These are phyloP conservation scores for Dynastes grantii DNA, from an alignment of 2,888 invertebrate species.

Conservation along the genomic window DNA sequence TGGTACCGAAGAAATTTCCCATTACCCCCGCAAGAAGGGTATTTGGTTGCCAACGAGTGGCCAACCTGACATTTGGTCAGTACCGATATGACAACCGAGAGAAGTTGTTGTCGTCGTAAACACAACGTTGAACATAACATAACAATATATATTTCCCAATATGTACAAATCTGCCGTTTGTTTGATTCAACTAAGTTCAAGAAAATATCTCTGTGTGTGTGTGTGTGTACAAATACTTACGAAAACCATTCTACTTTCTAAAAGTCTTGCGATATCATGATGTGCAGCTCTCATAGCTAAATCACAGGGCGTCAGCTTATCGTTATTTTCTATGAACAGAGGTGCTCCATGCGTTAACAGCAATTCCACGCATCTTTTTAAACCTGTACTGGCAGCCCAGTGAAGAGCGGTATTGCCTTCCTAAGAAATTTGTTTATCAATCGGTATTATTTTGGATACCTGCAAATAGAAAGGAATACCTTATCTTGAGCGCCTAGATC, in stretches of 20 bases:
- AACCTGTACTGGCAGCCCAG: conserved; percentile 76
- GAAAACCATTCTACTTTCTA: conserved; percentile 81
- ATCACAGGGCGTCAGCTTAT: conserved; percentile 78
- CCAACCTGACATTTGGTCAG: too few relatives aligned
- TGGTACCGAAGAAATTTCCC: too few relatives aligned
- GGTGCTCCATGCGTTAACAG: conserved; percentile 76
- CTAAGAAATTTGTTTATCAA: conserved; percentile 64
- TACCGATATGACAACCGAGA: too few relatives aligned
- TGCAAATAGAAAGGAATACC: conserved; percentile 64
- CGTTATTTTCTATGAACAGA: conserved; percentile 76
- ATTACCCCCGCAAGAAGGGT: too few relatives aligned
- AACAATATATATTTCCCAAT: too few relatives aligned
- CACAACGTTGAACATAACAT: too few relatives aligned
- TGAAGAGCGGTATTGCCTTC: conserved; percentile 80
- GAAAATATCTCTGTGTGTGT: too few relatives aligned
- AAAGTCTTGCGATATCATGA: conserved; percentile 76
- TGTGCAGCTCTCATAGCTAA: conserved; percentile 76
- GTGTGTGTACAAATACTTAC: conserved; percentile 67
- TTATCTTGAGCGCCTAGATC: conserved; percentile 76
- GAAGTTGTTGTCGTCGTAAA: too few relatives aligned
- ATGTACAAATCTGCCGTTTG: not conserved
- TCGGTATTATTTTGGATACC: not conserved
- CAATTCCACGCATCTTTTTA: conserved; percentile 77
- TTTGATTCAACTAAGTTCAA: not conserved
- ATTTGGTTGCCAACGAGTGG: too few relatives aligned